Evolutionary conservation across 2,888 invertebrate genomes (phyloP), one percentile per base, ranked within the genome.

Genomic region (Philereme vetulata): DNA sequence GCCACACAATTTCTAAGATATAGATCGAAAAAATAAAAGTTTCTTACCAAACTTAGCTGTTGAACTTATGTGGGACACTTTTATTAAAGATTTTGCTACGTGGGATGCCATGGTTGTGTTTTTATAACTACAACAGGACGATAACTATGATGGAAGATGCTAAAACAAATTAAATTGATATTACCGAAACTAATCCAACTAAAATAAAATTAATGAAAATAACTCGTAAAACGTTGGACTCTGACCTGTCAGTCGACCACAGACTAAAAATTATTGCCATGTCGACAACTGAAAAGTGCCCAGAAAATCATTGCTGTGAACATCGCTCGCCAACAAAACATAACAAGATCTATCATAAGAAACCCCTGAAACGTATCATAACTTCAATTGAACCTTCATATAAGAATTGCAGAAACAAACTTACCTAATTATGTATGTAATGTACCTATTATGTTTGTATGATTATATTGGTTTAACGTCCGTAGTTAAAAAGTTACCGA

Each of bases 171-270:
- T 64, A 70, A 54, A 65, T 64, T 60, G 54, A 68, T 21, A 21
- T 21, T 21, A 21, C 21, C 21, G 2, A 21, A 21, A 72, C 68
- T 62, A 70, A 67, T 64, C 21, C 64, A 72, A 72, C 71, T 70
- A 68, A 53, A 38, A 6, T 38, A 38, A 72, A 61, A 38, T 51
- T 67, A 72, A 71, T 75, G 76, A 85, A 84, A 73, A 77, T 76
- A 81, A 81, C 72, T 76, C 66, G 62, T 40, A 74, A 68, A 85
- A 88, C 86, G 86, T 88, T 90, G 91, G 91, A 91, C 90, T 91
- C 76, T 91, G 90, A 91, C 88, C 90, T 84, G 71, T 69, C 38
- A 38, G 65, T 48, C 65, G 34, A 54, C 36, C 60, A 72, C 74
- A 75, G 72, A 69, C 48, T 68, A 61, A 59, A 67, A 64, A 63